phyloP scores from a whole-genome alignment of 1,140 invertebrate species.

The Popillia japonica region DNA sequence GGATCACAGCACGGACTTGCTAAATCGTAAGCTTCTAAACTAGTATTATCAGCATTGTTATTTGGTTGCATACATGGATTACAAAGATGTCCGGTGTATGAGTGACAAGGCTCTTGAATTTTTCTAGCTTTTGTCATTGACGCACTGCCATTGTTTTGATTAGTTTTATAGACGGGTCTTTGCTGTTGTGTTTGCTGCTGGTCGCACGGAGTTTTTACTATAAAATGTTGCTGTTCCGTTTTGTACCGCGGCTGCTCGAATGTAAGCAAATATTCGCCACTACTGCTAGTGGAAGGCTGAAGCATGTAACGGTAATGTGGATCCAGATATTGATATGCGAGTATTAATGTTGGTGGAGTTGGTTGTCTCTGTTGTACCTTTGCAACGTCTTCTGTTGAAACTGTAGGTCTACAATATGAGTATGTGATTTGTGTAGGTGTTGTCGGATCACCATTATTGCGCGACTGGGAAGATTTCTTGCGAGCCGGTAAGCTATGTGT shows the following conservation, averaged over 20 bases:
- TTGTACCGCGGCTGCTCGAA: conserved; percentile 71
- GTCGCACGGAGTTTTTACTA: conserved; percentile 69
- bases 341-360: conserved; percentile 65
- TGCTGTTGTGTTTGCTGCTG: conserved; percentile 56
- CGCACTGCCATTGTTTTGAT: conserved; percentile 63
- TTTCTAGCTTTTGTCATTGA: conserved; percentile 56
- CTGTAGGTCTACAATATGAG: conserved; percentile 69
- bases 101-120: conserved; percentile 50
- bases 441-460: conserved; percentile 59
- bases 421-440: conserved; percentile 59
- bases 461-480: conserved; percentile 72
- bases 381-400: conserved; percentile 77
- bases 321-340: conserved; percentile 76
- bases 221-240: conserved; percentile 67
- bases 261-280: conserved; percentile 73
- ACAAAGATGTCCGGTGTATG: conserved; percentile 69
- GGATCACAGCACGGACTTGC: conserved; percentile 85
- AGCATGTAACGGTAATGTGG: conserved; percentile 73
- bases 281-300: conserved; percentile 66
- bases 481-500: conserved; percentile 84
- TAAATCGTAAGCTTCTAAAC: conserved; percentile 82
- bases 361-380: conserved; percentile 64
- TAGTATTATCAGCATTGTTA: conserved; percentile 73
- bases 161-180: conserved; percentile 50
- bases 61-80: conserved; percentile 76